Evolutionary conservation across 2,113 vertebrate genomes (phyloP).

Genomic region (Ptilonorhynchus violaceus): DNA sequence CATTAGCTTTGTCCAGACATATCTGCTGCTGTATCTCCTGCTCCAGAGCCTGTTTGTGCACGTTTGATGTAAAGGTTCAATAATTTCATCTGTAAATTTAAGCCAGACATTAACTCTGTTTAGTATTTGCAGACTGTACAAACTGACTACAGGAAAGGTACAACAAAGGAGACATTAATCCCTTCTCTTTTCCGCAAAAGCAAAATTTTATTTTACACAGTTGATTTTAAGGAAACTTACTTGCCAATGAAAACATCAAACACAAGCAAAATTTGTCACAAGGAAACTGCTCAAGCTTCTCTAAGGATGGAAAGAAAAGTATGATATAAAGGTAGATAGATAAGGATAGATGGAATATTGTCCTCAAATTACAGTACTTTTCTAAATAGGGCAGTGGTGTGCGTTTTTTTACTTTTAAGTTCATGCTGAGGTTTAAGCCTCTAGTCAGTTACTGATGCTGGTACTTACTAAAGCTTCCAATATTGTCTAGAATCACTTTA

Average conservation of each 20-base stretch:
- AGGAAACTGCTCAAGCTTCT: background rate
- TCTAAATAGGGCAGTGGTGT: background rate
- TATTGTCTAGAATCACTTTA: background rate
- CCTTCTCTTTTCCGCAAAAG: background rate
- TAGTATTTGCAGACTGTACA: background rate
- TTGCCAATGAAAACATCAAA: background rate
- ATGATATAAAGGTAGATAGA: background rate
- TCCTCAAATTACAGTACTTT: background rate
- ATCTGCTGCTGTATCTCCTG: constrained; percentile 82
- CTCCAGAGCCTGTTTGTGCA: constrained; percentile 88
- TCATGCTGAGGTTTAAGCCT: background rate
- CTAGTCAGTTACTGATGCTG: background rate
- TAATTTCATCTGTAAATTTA: constrained; percentile 88
- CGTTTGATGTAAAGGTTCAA: constrained; percentile 98
- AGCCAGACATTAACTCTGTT: constrained; percentile 30
- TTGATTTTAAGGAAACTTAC: background rate
- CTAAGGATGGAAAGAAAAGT: background rate
- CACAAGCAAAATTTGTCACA: background rate
- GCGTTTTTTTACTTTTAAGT: background rate
- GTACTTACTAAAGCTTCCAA: background rate
- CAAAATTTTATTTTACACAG: background rate
- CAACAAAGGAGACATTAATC: background rate
- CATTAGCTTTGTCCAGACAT: constrained; percentile 84
- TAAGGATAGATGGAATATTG: background rate
- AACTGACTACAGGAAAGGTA: background rate